These are phyloP conservation scores for Rhingia campestris DNA, from an alignment of 2,888 invertebrate species.

Conservation along the genomic window DNA sequence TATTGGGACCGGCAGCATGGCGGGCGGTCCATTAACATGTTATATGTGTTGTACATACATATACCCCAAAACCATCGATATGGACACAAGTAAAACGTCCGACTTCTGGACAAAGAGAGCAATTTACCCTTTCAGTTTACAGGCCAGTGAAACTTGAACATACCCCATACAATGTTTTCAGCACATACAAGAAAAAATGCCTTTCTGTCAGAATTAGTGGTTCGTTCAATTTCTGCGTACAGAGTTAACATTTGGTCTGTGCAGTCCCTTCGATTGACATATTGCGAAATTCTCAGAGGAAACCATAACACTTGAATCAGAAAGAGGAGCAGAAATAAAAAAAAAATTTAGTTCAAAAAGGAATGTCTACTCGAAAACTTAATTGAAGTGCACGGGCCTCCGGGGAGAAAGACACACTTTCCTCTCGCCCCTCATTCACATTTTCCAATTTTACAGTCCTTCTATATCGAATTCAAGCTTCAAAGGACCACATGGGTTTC, in stretches of 20 bases:
- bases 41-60: background rate
- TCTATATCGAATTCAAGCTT: conserved; percentile 33
- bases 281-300: conserved; percentile 34
- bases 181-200: conserved; percentile 6
- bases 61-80: conserved; percentile 9
- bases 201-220: conserved; percentile 47
- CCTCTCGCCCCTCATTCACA: conserved; percentile 24
- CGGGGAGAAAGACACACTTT: conserved; percentile 26
- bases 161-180: background rate
- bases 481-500: conserved; percentile 41
- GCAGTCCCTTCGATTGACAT: conserved; percentile 18
- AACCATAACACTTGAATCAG: conserved; percentile 15
- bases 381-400: conserved; percentile 60
- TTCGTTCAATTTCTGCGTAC: conserved; percentile 34
- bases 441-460: conserved; percentile 51
- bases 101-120: background rate
- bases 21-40: conserved; percentile 1
- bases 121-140: background rate
- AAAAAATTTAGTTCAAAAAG: conserved; percentile 35
- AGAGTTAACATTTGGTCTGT: conserved; percentile 19
- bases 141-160: background rate
- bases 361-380: conserved; percentile 57
- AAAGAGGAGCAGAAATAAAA: conserved; percentile 9
- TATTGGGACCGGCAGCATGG: background rate
- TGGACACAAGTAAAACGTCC: background rate